Evolutionary conservation across 2,113 vertebrate genomes (phyloP).

Genomic region (Dipodomys merriami): DNA sequence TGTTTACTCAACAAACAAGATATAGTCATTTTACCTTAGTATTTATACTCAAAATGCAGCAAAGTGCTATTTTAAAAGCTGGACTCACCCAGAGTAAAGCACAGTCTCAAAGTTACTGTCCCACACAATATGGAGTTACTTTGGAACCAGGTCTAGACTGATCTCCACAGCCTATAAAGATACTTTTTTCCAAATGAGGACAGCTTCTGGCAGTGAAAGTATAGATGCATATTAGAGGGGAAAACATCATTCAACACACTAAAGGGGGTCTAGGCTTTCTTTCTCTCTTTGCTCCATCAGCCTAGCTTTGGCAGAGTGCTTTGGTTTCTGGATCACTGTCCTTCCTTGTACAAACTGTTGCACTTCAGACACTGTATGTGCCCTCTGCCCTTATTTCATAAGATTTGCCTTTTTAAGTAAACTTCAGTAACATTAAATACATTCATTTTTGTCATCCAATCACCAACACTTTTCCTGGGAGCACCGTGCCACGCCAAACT

Average conservation of each 20-base stretch:
- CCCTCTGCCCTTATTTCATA: neutral
- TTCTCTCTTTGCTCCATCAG: neutral
- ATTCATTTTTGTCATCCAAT: neutral
- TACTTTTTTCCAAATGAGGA: neutral
- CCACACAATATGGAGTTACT: neutral
- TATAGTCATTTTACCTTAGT: too few species aligned
- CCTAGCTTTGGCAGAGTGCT: neutral
- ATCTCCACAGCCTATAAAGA: neutral
- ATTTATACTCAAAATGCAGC: too few species aligned
- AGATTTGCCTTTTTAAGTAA: neutral
- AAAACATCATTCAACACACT: neutral
- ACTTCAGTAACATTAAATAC: neutral
- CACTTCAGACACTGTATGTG: neutral
- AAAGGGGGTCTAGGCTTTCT: neutral
- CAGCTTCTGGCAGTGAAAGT: neutral
- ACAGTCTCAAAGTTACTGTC: too few species aligned
- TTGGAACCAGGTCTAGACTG: too few species aligned
- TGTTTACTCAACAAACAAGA: too few species aligned
- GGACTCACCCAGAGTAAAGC: too few species aligned
- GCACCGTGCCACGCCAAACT: neutral
- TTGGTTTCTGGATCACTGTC: neutral
- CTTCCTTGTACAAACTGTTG: neutral
- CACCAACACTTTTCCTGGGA: neutral
- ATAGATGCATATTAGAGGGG: neutral
- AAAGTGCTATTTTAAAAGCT: too few species aligned